phyloP scores from a whole-genome alignment of 2,888 invertebrate species.

The Nezara viridula region DNA sequence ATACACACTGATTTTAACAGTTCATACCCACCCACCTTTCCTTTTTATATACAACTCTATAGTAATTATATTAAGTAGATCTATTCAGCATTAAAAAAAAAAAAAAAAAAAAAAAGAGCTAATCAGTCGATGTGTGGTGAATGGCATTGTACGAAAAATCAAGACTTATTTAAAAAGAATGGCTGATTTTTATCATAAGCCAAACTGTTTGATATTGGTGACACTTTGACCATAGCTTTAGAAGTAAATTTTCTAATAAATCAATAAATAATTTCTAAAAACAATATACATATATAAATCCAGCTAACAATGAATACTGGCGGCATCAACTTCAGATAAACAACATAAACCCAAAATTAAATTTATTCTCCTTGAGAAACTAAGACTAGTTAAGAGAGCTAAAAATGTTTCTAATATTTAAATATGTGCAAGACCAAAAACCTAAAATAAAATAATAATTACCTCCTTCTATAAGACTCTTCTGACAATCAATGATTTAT shows the following conservation, averaged over 20 bases:
- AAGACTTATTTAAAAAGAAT: background rate
- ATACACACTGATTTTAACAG: too few species aligned
- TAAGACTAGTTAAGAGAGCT: slow-evolving; percentile 38
- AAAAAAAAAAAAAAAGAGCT: too few species aligned
- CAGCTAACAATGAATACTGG: background rate
- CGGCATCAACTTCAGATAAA: background rate
- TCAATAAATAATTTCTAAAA: too few species aligned
- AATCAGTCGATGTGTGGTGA: background rate
- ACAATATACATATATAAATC: background rate
- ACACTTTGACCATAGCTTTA: too few species aligned
- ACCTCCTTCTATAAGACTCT: background rate
- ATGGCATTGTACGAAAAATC: background rate
- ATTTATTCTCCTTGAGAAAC: background rate
- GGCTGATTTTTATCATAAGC: background rate
- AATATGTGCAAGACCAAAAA: background rate
- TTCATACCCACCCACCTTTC: too few species aligned
- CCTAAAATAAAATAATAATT: background rate
- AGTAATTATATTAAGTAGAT: too few species aligned
- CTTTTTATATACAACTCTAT: too few species aligned
- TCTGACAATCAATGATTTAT: background rate
- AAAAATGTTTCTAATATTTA: background rate
- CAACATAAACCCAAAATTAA: background rate
- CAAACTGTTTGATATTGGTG: too few species aligned
- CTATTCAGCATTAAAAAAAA: too few species aligned
- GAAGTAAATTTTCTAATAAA: too few species aligned